phyloP scores from a whole-genome alignment of 2,113 vertebrate species.

The Rhinoderma darwinii region DNA sequence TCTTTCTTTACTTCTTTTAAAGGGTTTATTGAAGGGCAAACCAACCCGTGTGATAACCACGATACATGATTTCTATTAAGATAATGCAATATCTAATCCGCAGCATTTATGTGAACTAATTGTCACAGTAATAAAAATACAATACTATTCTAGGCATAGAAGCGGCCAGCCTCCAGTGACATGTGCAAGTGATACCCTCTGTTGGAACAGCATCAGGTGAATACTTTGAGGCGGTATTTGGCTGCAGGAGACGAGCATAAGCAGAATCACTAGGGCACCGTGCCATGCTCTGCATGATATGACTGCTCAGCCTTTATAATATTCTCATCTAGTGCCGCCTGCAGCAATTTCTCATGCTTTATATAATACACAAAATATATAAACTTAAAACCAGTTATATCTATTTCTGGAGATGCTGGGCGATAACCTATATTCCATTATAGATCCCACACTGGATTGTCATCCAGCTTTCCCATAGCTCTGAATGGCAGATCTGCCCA shows the following conservation, averaged over 20 bases:
- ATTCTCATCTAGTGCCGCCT: not conserved
- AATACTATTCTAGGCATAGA: constrained; percentile 8
- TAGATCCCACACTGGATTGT: too few species aligned
- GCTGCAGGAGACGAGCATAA: not conserved
- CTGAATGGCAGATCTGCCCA: too few species aligned
- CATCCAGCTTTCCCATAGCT: too few species aligned
- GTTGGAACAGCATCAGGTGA: constrained; percentile 8
- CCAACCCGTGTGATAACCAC: not conserved
- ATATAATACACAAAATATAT: not conserved
- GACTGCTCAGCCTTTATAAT: not conserved
- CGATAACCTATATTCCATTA: too few species aligned
- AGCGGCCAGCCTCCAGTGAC: not conserved
- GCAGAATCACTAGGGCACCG: not conserved
- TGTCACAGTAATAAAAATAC: constrained; percentile 29
- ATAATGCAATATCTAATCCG: constrained; percentile 7
- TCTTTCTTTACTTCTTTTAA: too few species aligned
- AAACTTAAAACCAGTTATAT: too few species aligned
- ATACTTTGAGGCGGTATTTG: constrained; percentile 20
- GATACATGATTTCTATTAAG: not conserved
- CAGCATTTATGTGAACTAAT: constrained; percentile 22
- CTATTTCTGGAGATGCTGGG: too few species aligned
- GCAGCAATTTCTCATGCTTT: not conserved
- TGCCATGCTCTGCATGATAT: not conserved
- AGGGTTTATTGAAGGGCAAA: not conserved
- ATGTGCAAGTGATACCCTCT: constrained; percentile 20